Evolutionary conservation across 2,113 vertebrate species (phyloP).

Genomic region (Marmota monax): DNA sequence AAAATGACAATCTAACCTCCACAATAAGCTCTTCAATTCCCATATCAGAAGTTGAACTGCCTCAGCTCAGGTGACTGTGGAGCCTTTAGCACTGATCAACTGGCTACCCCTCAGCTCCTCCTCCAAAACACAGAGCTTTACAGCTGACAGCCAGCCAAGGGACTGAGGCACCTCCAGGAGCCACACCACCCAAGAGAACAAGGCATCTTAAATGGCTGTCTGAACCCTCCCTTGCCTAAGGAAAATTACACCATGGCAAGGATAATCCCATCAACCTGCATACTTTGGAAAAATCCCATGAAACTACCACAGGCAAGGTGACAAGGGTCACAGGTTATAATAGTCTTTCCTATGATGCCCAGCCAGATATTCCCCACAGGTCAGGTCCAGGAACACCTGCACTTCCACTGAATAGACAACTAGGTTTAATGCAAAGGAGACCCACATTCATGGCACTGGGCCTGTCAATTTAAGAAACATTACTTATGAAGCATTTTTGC

Average conservation of each 20-base stretch:
- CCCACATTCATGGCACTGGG: neutral
- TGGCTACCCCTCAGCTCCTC: neutral
- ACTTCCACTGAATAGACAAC: neutral
- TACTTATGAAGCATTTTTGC: constrained; percentile 71
- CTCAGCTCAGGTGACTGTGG: neutral
- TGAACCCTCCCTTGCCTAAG: neutral
- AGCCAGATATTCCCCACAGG: neutral
- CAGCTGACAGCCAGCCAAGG: neutral
- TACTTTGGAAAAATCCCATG: rapidly evolving
- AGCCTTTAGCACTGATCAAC: neutral
- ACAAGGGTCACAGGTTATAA: rapidly evolving
- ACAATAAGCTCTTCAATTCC: neutral
- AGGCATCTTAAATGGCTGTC: neutral
- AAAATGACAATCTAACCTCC: neutral
- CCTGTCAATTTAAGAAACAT: too few relatives aligned
- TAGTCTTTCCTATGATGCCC: neutral
- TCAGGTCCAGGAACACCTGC: neutral
- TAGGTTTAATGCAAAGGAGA: neutral
- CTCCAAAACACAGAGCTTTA: neutral
- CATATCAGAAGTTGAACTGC: neutral
- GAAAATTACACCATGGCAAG: neutral
- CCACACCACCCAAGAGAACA: neutral
- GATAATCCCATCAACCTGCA: neutral
- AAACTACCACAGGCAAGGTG: neutral
- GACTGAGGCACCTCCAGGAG: neutral